These are phyloP conservation scores for Phocides pigmalion DNA, from an alignment of 1,140 invertebrate species.

Conservation along the genomic window DNA sequence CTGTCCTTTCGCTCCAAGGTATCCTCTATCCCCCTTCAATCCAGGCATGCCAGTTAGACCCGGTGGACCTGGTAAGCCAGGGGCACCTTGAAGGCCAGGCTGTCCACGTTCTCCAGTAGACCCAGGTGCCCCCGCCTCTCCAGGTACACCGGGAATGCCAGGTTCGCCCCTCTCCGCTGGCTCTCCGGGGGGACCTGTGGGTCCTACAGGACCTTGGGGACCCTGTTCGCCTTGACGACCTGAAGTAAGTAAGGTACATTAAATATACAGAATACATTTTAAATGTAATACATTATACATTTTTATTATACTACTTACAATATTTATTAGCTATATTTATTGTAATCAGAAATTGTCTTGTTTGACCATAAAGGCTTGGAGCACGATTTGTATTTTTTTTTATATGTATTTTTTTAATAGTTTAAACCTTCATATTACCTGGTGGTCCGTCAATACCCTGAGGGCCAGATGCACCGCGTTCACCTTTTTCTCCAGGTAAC, in stretches of 20 bases:
- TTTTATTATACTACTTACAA: no score
- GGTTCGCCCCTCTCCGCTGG: constrained; percentile 90
- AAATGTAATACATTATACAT: no score
- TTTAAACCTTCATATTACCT: constrained; percentile 67
- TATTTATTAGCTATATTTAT: no score
- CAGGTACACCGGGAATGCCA: constrained; percentile 88
- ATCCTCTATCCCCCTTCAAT: constrained; percentile 89
- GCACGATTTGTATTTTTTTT: background rate
- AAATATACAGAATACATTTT: no score
- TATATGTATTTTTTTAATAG: background rate
- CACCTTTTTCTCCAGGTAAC: constrained; percentile 88
- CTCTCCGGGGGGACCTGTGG: constrained; percentile 89
- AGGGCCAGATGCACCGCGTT: constrained; percentile 86
- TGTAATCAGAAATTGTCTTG: no score
- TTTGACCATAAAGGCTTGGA: no score
- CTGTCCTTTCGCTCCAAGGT: constrained; percentile 87
- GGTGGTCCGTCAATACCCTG: constrained; percentile 87
- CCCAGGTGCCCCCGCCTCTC: constrained; percentile 89
- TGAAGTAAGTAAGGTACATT: constrained; percentile 30
- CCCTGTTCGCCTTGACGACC: constrained; percentile 89
- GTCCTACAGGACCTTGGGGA: constrained; percentile 87
- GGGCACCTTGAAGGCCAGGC: constrained; percentile 87
- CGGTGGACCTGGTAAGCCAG: constrained; percentile 87
- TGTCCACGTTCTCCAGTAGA: constrained; percentile 88
- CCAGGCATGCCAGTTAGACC: constrained; percentile 88